These are phyloP conservation scores for Ommatoiulus sabulosus DNA, from an alignment of 2,888 invertebrate genomes.

Conservation along the genomic window DNA sequence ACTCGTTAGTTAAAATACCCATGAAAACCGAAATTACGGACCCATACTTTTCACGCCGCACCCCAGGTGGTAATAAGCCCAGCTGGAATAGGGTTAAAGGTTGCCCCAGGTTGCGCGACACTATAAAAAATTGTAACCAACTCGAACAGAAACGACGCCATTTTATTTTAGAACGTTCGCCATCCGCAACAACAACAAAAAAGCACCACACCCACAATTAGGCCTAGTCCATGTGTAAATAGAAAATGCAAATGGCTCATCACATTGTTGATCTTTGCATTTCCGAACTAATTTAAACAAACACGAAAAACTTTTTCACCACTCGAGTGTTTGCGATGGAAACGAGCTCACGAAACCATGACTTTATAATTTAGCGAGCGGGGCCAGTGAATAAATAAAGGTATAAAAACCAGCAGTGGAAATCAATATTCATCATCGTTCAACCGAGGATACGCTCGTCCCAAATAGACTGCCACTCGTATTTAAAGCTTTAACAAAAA, in stretches of 20 bases:
- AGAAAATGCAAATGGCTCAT: conserved; percentile 23
- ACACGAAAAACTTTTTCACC: not conserved
- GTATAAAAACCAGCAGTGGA: not conserved
- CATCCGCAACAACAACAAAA: not conserved
- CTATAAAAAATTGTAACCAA: not conserved
- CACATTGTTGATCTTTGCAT: conserved; percentile 31
- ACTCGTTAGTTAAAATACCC: not conserved
- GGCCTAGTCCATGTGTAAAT: conserved; percentile 20
- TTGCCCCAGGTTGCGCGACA: not conserved
- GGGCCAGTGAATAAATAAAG: conserved; percentile 35
- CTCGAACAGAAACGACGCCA: not conserved
- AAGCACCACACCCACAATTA: conserved; percentile 13
- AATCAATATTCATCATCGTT: conserved; percentile 33
- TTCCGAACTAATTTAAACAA: conserved; percentile 40
- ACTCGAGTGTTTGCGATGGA: not conserved
- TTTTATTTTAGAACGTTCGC: not conserved
- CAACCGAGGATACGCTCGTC: not conserved
- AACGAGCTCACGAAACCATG: conserved; percentile 32
- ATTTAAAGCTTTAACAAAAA: not conserved
- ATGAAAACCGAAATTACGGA: not conserved
- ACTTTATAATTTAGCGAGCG: conserved; percentile 6
- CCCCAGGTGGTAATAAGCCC: not conserved
- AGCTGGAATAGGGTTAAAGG: not conserved
- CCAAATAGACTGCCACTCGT: conserved; percentile 10
- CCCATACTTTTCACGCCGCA: not conserved